Conservation (phyloP, 2,888 invertebrate species). For the Neoscelio sp. region DNA sequence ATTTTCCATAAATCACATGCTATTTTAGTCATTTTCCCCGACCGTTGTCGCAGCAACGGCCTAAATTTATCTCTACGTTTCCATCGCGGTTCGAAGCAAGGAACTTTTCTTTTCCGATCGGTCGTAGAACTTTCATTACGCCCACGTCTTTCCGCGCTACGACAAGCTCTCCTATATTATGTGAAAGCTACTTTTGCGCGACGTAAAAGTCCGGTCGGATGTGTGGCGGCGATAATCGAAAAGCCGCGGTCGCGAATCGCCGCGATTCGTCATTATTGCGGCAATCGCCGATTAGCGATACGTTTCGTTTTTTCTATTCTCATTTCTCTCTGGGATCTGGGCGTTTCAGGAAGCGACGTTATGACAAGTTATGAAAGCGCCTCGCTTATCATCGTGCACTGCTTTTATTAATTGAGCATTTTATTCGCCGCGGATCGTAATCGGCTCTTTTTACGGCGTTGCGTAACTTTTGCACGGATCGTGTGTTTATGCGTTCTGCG, state of each 20-base stretch:
- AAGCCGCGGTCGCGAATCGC: conserved; percentile 26
- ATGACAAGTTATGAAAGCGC: conserved; percentile 16
- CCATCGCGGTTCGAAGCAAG: neutral
- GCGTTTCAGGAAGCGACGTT: conserved; percentile 39
- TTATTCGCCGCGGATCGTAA: conserved; percentile 27
- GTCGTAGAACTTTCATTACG: conserved; percentile 26
- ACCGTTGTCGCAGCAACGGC: too few species aligned
- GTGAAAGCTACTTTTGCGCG: conserved; percentile 38
- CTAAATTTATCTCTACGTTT: neutral
- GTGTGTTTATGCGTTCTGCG: conserved; percentile 12
- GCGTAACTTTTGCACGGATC: conserved; percentile 3
- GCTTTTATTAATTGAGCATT: conserved; percentile 46
- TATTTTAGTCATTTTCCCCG: too few species aligned
- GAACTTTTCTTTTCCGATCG: conserved; percentile 40
- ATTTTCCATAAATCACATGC: too few species aligned
- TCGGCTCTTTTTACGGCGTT: conserved; percentile 11
- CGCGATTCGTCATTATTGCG: conserved; percentile 34
- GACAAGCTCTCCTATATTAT: conserved; percentile 46
- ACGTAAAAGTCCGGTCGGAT: conserved; percentile 20
- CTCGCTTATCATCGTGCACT: conserved; percentile 29
- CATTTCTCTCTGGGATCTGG: neutral
- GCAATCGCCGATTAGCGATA: conserved; percentile 33
- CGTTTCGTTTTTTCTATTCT: conserved; percentile 22
- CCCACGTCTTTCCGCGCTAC: too few species aligned
- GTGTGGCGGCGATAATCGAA: conserved; percentile 32